phyloP scores from a whole-genome alignment of 2,888 invertebrate species.

The Lymantria dispar region DNA sequence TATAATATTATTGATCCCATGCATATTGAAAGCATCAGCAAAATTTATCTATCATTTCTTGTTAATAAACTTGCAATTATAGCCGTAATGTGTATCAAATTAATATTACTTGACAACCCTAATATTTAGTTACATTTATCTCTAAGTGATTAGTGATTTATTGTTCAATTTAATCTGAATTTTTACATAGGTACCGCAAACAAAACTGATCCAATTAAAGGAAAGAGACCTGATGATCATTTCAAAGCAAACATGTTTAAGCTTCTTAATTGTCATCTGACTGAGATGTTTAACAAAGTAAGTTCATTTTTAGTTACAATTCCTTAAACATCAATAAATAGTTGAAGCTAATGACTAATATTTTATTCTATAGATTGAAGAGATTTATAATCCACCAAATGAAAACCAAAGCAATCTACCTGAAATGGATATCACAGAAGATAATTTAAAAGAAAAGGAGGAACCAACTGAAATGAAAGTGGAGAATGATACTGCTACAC shows the following conservation, averaged over 20 bases:
- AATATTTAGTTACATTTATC: too few species aligned
- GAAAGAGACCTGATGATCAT: background rate
- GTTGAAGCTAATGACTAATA: background rate
- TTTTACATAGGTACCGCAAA: background rate
- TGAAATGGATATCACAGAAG: background rate
- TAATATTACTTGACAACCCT: too few species aligned
- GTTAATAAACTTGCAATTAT: too few species aligned
- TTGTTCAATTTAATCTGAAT: background rate
- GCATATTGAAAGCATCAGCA: too few species aligned
- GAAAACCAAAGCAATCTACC: background rate
- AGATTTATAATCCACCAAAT: background rate
- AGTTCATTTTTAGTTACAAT: background rate
- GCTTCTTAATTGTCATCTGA: conserved; percentile 1
- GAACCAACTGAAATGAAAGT: background rate
- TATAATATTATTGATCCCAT: too few species aligned
- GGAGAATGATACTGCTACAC: background rate
- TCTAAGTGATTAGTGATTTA: too few species aligned
- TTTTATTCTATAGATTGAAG: background rate
- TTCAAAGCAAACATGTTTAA: background rate
- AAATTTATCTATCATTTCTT: too few species aligned
- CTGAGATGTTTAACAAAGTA: conserved; percentile 5
- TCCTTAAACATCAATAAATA: too few species aligned
- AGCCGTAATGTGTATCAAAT: too few species aligned
- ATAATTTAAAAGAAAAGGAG: background rate
- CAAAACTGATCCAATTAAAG: background rate